Percentiles rank a stretch among this genome's conserved stretches.
phyloP scores from a whole-genome alignment of 2,797 vertebrate species.

The Periophthalmus magnuspinnatus region DNA sequence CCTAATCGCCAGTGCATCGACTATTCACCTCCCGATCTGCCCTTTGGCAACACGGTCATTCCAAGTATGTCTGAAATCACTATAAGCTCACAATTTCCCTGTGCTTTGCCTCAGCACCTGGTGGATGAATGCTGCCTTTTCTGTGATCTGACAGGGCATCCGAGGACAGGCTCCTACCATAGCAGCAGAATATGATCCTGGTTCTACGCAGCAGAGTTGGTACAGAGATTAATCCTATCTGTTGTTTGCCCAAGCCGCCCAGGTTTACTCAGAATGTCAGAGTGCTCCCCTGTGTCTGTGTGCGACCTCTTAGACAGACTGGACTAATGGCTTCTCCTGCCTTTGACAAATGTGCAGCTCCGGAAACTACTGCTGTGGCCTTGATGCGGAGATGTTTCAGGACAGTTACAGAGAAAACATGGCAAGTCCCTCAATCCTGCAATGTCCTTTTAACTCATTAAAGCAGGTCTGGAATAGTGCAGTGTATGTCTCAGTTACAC shows the following conservation, averaged over 20 bases:
- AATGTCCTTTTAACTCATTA: conserved; percentile 80
- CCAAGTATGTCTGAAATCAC: conserved; percentile 42
- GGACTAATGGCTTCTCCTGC: conserved; percentile 65
- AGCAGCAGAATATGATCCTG: conserved; percentile 14
- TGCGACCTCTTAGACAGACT: conserved; percentile 47
- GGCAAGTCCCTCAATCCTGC: conserved; percentile 73
- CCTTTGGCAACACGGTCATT: conserved; percentile 28
- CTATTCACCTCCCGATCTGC: conserved; percentile 18
- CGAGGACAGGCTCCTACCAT: conserved; percentile 27
- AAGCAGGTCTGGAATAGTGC: conserved; percentile 71
- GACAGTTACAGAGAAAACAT: conserved; percentile 59
- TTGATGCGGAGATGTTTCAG: conserved; percentile 53
- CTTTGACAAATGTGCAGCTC: conserved; percentile 51
- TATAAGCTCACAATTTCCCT: conserved; percentile 59
- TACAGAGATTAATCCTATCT: conserved; percentile 26
- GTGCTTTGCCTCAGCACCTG: conserved; percentile 27
- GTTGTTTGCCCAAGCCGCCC: conserved; percentile 15
- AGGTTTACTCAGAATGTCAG: conserved; percentile 19
- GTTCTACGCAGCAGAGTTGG: conserved; percentile 8
- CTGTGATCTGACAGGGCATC: conserved; percentile 37
- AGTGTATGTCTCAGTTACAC: conserved; percentile 64
- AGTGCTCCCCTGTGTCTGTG: conserved; percentile 41
- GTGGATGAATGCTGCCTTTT: conserved; percentile 39
- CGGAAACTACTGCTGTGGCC: conserved; percentile 52
- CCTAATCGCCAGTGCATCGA: conserved; percentile 37